Base-by-base conservation (phyloP, 2,888 invertebrate species). In the Drosophila atripex region DNA sequence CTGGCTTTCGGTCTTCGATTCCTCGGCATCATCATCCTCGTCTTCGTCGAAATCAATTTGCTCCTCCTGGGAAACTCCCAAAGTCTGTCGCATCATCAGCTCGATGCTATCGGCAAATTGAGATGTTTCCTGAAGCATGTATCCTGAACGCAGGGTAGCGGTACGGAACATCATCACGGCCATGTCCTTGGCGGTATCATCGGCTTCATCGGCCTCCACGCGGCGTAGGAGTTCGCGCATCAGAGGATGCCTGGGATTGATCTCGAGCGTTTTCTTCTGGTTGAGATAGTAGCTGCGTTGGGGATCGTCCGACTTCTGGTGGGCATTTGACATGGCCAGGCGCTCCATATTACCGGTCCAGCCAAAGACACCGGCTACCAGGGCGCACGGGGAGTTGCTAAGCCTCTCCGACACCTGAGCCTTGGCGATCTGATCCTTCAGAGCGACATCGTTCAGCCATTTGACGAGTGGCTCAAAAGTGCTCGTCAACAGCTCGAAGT, bases 281-380 rank as follows among this genome's bases (percentile, higher is more conserved):
- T 95, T 95, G 46, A 98, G 93, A 91, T 98, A 97, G 91, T 97
- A 92, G 85, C 94, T 94, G 89, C 97, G 95, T 90, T 97, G 97
- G 35, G 97, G 96, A 93, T 98, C 98, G 89, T 98, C 97, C 4
- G 95, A 92, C 91, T 99, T 99, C 91, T 98, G 98, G 92, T 99
- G 99, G 14, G 99, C 98, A 92, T 99, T 99, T 49, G 97, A 96
- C 74, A 96, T 92, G 73, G 99, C 98, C 76, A 99, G 94, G 52
- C 99, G 94, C 93, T 99, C 99, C 99, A 99, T 99, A 92, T 99
- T 99, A 87, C 99, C 99, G 84, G 99, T 98, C 99, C 99, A 99
- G 79, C 99, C 99, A 92, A 98, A 99, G 93, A 97, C 95, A 68
- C 97, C 96, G 76, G 99, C 99, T 50, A 99, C 98, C 54, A 99